Evolutionary conservation across 2,113 vertebrate species (phyloP).

Genomic region (Callipepla squamata): DNA sequence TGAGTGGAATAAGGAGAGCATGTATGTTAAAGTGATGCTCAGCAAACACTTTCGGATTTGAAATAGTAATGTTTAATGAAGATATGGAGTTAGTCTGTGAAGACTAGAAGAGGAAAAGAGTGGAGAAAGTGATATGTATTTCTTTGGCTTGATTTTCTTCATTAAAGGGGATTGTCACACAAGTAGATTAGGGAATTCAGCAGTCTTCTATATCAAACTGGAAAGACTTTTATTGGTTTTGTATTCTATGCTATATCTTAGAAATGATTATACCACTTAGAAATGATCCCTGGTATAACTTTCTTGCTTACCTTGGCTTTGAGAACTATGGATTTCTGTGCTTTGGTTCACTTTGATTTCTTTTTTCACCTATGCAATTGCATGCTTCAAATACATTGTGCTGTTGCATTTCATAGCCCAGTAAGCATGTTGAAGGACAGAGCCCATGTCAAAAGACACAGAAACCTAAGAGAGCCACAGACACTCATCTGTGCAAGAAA

Average conservation of each 20-base stretch:
- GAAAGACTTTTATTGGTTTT: background rate
- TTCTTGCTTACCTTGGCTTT: background rate
- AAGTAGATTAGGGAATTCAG: background rate
- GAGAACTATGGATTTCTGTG: background rate
- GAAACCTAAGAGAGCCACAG: background rate
- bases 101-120: background rate
- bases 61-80: background rate
- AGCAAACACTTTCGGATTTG: background rate
- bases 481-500: rapidly evolving
- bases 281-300: background rate
- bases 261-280: background rate
- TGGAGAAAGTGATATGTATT: background rate
- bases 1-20: background rate
- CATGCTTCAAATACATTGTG: background rate
- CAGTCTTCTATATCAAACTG: background rate
- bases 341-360: background rate
- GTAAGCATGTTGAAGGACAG: background rate
- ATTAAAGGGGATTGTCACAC: background rate
- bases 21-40: background rate
- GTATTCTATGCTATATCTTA: background rate
- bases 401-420: background rate
- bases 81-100: background rate
- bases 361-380: background rate
- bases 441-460: background rate
- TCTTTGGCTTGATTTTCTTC: background rate